These are phyloP conservation scores for Papilio xuthus DNA, from an alignment of 1,140 invertebrate species.

Conservation along the genomic window DNA sequence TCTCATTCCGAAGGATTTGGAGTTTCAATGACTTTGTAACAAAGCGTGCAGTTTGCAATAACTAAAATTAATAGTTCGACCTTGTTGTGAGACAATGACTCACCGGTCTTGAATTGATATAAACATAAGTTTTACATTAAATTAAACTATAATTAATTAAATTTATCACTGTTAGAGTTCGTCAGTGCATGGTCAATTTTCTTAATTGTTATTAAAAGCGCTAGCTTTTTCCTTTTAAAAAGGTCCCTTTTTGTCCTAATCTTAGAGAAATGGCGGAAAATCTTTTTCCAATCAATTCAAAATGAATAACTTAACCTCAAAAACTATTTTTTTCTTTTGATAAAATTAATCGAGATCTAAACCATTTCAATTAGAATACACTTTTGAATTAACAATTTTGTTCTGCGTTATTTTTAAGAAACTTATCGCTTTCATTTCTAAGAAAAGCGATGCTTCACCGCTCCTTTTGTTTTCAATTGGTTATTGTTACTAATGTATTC, in stretches of 20 bases:
- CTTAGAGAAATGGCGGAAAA: too few relatives aligned
- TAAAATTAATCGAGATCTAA: not conserved
- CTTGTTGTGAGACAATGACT: not conserved
- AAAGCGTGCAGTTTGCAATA: conserved; percentile 44
- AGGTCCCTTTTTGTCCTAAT: too few relatives aligned
- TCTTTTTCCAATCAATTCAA: not conserved
- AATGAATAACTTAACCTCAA: not conserved
- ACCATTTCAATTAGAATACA: not conserved
- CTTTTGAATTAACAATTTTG: not conserved
- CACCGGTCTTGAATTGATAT: not conserved
- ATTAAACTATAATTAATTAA: not conserved
- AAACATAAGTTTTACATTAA: not conserved
- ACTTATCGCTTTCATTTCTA: not conserved
- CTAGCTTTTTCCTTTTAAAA: too few relatives aligned
- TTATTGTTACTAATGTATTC: not conserved
- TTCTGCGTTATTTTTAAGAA: not conserved
- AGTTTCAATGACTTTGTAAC: conserved; percentile 55
- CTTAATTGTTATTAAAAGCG: too few relatives aligned
- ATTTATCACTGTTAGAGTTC: too few relatives aligned
- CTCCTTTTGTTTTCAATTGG: not conserved
- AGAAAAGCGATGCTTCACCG: not conserved
- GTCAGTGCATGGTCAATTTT: too few relatives aligned
- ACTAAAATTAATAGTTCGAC: conserved; percentile 16
- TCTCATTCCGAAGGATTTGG: conserved; percentile 46
- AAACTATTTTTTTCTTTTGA: not conserved